Evolutionary conservation across 1,140 invertebrate genomes (phyloP).

Genomic region (Delia radicum): DNA sequence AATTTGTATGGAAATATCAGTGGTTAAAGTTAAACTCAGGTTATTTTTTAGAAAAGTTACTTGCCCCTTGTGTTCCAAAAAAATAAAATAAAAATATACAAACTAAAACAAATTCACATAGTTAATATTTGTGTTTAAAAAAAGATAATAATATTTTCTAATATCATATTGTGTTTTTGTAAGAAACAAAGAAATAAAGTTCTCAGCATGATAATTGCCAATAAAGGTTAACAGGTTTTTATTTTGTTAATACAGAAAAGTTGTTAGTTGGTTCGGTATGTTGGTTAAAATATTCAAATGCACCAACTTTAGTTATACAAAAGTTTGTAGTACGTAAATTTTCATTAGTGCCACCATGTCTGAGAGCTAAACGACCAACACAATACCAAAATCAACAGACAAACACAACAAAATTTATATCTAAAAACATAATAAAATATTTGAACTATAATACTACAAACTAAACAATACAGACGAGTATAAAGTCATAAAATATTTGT

Average conservation of each 20-base stretch:
- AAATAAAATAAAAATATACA: no score
- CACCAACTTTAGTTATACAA: neutral
- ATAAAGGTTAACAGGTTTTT: conserved; percentile 24
- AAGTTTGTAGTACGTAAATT: neutral
- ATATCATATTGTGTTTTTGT: neutral
- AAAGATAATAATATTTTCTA: no score
- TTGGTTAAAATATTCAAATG: neutral
- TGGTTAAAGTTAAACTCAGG: no score
- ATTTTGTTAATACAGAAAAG: neutral
- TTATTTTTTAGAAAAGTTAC: no score
- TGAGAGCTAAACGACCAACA: conserved; percentile 16
- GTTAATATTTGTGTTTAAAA: no score
- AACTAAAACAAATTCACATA: no score
- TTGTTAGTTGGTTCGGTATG: neutral
- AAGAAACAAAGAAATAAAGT: conserved; percentile 11
- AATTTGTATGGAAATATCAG: no score
- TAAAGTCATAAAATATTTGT: neutral
- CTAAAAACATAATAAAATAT: neutral
- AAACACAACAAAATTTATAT: neutral
- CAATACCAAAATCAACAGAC: neutral
- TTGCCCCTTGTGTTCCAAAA: no score
- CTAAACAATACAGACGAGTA: neutral
- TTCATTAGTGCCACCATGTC: conserved; percentile 18
- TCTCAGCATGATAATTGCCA: conserved; percentile 19
- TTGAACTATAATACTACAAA: neutral